phyloP scores from a whole-genome alignment of 2,888 invertebrate genomes.

The Cybosia mesomella region DNA sequence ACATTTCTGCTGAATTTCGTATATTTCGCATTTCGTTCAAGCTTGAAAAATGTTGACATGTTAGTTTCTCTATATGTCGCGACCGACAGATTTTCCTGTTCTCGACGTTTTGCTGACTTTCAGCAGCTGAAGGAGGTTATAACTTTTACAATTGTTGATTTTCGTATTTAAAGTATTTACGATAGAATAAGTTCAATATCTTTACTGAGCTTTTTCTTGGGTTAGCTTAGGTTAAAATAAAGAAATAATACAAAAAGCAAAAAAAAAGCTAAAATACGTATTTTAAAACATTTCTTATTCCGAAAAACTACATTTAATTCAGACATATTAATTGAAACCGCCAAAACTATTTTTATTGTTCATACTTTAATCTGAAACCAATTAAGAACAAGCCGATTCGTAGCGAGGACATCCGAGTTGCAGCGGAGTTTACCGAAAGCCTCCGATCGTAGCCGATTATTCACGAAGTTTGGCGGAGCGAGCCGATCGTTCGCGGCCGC shows the following conservation, averaged over 20 bases:
- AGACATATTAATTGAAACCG: constrained; percentile 18
- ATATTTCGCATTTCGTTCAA: background rate
- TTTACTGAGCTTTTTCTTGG: background rate
- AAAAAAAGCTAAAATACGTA: too few relatives aligned
- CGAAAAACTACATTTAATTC: background rate
- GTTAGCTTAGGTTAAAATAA: background rate
- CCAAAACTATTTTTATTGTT: constrained; percentile 37
- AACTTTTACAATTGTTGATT: background rate
- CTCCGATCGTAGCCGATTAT: constrained; percentile 45
- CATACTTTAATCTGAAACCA: constrained; percentile 65
- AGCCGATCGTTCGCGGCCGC: constrained; percentile 78
- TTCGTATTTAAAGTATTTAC: background rate
- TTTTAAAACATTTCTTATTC: background rate
- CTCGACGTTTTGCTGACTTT: background rate
- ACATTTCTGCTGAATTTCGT: background rate
- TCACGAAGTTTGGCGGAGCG: constrained; percentile 58
- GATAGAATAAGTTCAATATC: background rate
- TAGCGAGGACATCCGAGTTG: constrained; percentile 62
- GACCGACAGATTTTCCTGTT: background rate
- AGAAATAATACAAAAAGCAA: background rate
- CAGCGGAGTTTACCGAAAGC: constrained; percentile 39
- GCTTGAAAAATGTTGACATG: background rate
- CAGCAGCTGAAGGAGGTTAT: background rate
- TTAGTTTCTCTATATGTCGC: background rate
- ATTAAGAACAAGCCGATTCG: constrained; percentile 62